Evolutionary conservation across 2,113 vertebrate species (phyloP), one percentile per base, ranked within the genome.

Genomic region (Peromyscus polionotus): DNA sequence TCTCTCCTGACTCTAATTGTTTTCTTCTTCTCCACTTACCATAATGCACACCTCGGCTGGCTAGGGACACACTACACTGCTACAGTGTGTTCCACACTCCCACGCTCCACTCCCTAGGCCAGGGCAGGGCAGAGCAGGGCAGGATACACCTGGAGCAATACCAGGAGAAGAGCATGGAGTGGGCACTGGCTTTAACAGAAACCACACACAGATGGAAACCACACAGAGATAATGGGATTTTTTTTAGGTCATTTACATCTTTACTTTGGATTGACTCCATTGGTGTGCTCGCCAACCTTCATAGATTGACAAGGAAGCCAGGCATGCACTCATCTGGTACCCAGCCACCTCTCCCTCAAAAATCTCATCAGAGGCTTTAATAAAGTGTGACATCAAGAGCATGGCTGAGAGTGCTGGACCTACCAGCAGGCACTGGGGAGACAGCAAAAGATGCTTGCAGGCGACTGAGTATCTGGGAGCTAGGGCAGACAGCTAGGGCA

Each of bases 401-500:
- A 4, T 8, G 6, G 3, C 31, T 4, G 26, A 42, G 42, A 42
- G 59, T 14, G 7, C 42, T 79, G 19, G 22, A 75, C 33, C 9
- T 28, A 48, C 12, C 3, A 24, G 10, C 31, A 48, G 20, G 28
- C 73, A 17, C 22, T 45, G 7, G 0, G 42, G 31, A n/a, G 85
- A 3, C 20, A 26, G 13, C 20, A 54, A 24, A 26, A 24, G 13
- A 72, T 22, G n/a, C 33, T 39, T 88, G 33, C 26, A 65, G 59
- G 39, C 59, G 63, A 63, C 16, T 8, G 59, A 63, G 45, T 57
- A 19, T 14, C 77, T 9, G 10, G 22, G 24, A 1, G 68, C 20
- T n/a, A 0, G 0, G 0, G 3, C 7, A 20, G 73, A 31, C 73
- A 8, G 17, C 17, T 54, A 0, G 65, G 45, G 0, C 1, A 0